Evolutionary conservation across 2,888 invertebrate genomes (phyloP), one percentile per base, ranked within the genome.

Genomic region (Scaptomyza parva): DNA sequence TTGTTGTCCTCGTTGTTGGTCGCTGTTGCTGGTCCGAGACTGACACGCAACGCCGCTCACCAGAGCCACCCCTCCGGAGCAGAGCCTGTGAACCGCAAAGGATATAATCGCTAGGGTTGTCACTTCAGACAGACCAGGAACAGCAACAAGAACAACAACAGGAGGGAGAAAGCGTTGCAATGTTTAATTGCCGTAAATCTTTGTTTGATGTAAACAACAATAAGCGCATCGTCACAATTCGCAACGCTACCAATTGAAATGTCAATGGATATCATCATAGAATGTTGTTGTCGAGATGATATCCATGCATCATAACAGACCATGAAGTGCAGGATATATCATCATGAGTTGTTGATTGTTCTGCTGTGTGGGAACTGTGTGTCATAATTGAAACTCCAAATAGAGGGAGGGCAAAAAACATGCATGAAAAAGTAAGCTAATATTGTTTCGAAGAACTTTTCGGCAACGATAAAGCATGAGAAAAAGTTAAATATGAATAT

Each of bases 131-230:
- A n/a, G 22, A 24, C 22, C 22, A 24, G 22, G 11, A 41, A 20
- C 14, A 37, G 3, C 41, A 28, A 17, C 8, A 50, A 22, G 39
- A 14, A 37, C 51, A 54, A 30, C 54, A 40, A n/a, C 60, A 18
- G n/a, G n/a, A n/a, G n/a, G n/a, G n/a, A 6, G 59, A 45, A 60
- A 62, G 60, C 57, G 54, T 67, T 35, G 58, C 37, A 82, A 84
- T 89, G 90, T 85, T 91, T 91, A 91, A 91, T 91, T 91, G 91
- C 91, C 91, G 91, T 91, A 90, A 91, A 91, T 89, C 88, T 89
- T 84, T 90, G 90, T 90, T 90, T 89, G 86, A 88, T 89, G 80
- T 88, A 89, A 90, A 90, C 83, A 90, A 86, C 83, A 80, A 80
- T 76, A 70, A 67, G 76, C 60, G 45, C 52, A 53, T 62, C 43